Evolutionary conservation across 1,140 invertebrate genomes (phyloP).

Genomic region (Drosophila triauraria): DNA sequence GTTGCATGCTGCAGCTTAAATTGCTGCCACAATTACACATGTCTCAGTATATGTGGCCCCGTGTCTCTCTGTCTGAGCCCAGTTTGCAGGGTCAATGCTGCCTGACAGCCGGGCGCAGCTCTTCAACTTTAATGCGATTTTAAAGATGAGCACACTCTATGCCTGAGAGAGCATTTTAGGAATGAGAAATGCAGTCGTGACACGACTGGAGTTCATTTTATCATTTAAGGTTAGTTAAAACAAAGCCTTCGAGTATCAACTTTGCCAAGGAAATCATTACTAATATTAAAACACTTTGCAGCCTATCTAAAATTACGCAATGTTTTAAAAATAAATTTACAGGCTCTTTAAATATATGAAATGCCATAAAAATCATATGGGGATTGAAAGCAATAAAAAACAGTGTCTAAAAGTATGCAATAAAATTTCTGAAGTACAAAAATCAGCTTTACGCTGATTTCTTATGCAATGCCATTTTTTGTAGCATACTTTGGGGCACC

Average conservation of each 20-base stretch:
- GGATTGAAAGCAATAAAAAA: not conserved
- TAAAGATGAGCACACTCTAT: slow-evolving; percentile 37
- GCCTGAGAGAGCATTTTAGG: not conserved
- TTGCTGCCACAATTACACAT: slow-evolving; percentile 81
- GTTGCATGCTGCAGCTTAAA: slow-evolving; percentile 74
- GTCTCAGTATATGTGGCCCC: slow-evolving; percentile 46
- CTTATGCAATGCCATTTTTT: no score
- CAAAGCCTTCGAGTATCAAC: no score
- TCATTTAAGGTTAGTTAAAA: no score
- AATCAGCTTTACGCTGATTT: no score
- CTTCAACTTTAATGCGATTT: slow-evolving; percentile 59
- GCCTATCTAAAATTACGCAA: no score
- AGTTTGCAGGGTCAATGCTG: slow-evolving; percentile 78
- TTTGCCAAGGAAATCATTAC: no score
- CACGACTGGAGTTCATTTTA: not conserved
- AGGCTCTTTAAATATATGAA: no score
- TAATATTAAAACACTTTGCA: no score
- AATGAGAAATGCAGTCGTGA: not conserved
- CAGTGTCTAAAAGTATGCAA: not conserved
- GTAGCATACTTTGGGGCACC: no score
- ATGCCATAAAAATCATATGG: no score
- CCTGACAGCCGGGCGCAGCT: slow-evolving; percentile 27
- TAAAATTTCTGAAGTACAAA: no score
- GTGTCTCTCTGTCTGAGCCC: slow-evolving; percentile 34
- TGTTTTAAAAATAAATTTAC: not conserved